Conservation (phyloP, 2,797 vertebrate genomes). For the Heteromormyrus szaboi region DNA sequence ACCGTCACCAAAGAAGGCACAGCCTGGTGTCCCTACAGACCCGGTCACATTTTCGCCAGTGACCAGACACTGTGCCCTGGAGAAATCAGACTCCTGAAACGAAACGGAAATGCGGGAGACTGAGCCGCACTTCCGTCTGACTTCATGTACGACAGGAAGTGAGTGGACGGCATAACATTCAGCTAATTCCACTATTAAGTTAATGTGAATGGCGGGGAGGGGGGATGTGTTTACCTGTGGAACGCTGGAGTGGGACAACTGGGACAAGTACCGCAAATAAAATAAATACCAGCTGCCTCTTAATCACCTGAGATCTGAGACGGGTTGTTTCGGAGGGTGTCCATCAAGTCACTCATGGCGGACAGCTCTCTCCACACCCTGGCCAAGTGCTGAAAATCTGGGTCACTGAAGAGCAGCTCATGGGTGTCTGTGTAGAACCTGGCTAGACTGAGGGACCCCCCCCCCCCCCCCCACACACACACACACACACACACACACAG, state of each 20-base stretch:
- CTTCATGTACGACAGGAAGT: background rate
- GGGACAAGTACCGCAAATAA: background rate
- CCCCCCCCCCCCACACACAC: background rate
- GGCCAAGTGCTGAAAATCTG: conserved; percentile 64
- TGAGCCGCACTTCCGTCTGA: background rate
- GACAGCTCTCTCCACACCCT: conserved; percentile 75
- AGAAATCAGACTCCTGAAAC: background rate
- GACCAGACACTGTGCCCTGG: background rate
- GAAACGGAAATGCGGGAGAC: background rate
- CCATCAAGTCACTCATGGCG: conserved; percentile 78
- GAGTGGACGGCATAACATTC: background rate
- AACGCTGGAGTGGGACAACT: background rate
- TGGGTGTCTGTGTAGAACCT: conserved; percentile 78
- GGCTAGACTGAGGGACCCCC: conserved; percentile 63
- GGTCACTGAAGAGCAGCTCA: conserved; percentile 68
- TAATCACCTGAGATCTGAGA: conserved; percentile 68
- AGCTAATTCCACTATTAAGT: background rate
- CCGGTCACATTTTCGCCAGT: background rate
- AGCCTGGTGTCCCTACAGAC: background rate
- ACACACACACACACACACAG: background rate
- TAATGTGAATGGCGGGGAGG: background rate
- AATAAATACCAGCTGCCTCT: background rate
- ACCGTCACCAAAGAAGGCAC: background rate
- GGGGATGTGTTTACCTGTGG: background rate
- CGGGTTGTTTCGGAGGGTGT: conserved; percentile 74